These are phyloP conservation scores for Poliocrania exsul DNA, from an alignment of 2,797 vertebrate species.

Conservation along the genomic window DNA sequence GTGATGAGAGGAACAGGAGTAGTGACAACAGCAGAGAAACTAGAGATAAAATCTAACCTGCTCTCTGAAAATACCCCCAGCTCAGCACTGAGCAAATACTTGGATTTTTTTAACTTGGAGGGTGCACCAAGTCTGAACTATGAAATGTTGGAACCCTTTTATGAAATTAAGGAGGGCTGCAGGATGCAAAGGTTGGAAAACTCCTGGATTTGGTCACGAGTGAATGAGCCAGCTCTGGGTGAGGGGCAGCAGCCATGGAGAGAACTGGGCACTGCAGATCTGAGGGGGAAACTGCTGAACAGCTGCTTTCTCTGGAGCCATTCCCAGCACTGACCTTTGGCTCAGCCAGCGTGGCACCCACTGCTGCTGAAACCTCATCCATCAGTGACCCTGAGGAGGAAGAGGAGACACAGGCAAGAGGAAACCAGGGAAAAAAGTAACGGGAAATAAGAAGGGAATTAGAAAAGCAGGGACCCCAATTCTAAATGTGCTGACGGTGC, in stretches of 20 bases:
- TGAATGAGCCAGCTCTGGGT: accelerated
- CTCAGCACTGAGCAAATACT: neutral
- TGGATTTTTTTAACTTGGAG: neutral
- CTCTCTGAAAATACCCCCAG: neutral
- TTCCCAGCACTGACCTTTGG: neutral
- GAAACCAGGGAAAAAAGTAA: neutral
- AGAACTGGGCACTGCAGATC: neutral
- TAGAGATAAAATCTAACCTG: neutral
- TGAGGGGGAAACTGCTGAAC: neutral
- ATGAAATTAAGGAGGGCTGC: neutral
- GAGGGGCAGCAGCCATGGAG: neutral
- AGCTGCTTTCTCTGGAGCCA: constrained; percentile 17
- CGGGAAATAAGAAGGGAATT: constrained; percentile 1
- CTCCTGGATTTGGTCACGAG: accelerated
- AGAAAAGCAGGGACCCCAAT: constrained; percentile 58
- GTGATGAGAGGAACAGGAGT: neutral
- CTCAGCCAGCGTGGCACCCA: constrained; percentile 22
- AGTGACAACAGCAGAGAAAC: neutral
- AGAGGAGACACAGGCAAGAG: neutral
- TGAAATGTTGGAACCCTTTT: neutral
- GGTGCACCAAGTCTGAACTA: accelerated
- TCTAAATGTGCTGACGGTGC: constrained; percentile 48
- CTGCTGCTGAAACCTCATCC: constrained; percentile 35
- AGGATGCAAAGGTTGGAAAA: neutral
- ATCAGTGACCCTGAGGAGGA: constrained; percentile 33